Percentiles rank a stretch among this genome's conserved stretches.
Conservation (phyloP, 2,888 invertebrate genomes). For the Meliscaeva auricollis region DNA sequence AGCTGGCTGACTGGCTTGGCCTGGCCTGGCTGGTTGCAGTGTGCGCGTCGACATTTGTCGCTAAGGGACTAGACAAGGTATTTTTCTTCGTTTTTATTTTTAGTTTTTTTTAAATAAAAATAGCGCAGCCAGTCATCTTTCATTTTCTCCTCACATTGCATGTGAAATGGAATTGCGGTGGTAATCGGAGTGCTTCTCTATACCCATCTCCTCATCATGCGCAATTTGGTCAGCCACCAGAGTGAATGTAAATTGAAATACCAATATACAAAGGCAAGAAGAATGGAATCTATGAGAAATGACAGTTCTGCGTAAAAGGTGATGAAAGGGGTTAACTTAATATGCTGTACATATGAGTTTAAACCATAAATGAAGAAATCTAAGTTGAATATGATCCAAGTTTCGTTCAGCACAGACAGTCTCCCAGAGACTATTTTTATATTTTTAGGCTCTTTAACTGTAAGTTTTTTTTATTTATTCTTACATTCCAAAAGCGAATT, state of each 20-base stretch:
- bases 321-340: slow-evolving; percentile 39
- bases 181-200: slow-evolving; percentile 24
- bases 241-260: slow-evolving; percentile 44
- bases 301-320: slow-evolving; percentile 48
- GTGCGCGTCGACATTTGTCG: slow-evolving; percentile 45
- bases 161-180: slow-evolving; percentile 40
- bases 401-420: background rate
- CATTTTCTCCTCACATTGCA: slow-evolving; percentile 38
- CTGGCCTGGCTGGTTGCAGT: slow-evolving; percentile 14
- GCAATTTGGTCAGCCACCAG: slow-evolving; percentile 35
- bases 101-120: slow-evolving; percentile 36
- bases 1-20: background rate
- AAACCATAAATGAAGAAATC: slow-evolving; percentile 23
- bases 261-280: slow-evolving; percentile 34
- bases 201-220: slow-evolving; percentile 19
- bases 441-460: background rate
- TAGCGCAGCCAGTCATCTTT: slow-evolving; percentile 62
- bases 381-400: background rate
- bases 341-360: background rate
- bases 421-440: background rate
- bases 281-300: slow-evolving; percentile 22
- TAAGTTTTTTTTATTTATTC: background rate
- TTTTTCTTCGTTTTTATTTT: slow-evolving; percentile 22
- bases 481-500: background rate
- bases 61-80: slow-evolving; percentile 51